Percentiles rank a stretch among this genome's conserved stretches.
phyloP scores from a whole-genome alignment of 92 coral and sea anemone genomes.

The Parazoanthus swiftii region DNA sequence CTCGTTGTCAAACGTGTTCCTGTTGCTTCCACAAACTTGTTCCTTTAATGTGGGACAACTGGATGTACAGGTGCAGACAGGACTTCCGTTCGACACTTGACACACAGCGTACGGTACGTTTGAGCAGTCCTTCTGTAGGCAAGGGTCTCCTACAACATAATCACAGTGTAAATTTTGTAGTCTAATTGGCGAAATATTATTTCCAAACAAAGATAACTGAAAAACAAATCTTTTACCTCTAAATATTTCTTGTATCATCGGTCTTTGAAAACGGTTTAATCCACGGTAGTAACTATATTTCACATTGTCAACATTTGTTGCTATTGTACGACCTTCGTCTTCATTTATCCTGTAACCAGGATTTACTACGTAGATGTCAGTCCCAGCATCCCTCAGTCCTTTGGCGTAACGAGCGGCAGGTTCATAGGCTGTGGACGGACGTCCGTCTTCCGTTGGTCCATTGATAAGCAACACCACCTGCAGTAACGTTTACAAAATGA shows the following conservation, averaged over 20 bases:
- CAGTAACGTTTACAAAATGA: neutral
- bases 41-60: too few relatives aligned
- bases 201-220: too few relatives aligned
- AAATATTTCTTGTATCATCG: neutral
- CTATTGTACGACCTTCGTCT: conserved; percentile 27
- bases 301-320: conserved; percentile 17
- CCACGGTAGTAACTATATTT: neutral
- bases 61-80: too few relatives aligned
- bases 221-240: neutral
- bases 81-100: too few relatives aligned
- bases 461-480: conserved; percentile 1
- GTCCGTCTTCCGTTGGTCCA: conserved; percentile 27
- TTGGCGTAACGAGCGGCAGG: conserved; percentile 23
- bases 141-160: too few relatives aligned
- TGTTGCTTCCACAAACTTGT: too few relatives aligned
- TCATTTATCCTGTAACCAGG: conserved; percentile 34
- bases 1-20: too few relatives aligned
- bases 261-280: neutral
- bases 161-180: too few relatives aligned
- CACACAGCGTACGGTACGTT: too few relatives aligned
- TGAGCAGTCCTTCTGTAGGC: too few relatives aligned
- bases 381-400: conserved; percentile 27
- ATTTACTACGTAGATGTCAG: conserved; percentile 27
- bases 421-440: neutral
- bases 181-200: too few relatives aligned